Conservation (phyloP, 2,797 vertebrate genomes). For the Mionectes olivaceus region DNA sequence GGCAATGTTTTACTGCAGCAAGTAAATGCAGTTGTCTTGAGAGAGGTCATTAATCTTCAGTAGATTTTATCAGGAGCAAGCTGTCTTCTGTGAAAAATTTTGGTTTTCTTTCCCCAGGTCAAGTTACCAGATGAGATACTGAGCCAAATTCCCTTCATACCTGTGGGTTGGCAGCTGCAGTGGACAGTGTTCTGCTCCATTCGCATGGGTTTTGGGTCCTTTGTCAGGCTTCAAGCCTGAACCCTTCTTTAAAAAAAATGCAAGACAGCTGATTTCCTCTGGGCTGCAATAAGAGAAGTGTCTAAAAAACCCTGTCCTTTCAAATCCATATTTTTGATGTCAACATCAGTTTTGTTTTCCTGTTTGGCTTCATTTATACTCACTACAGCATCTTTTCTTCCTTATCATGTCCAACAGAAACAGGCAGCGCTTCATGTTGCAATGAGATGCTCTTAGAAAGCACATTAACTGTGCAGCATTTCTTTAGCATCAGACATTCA, state of each 20-base stretch:
- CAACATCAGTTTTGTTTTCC: neutral
- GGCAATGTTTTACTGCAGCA: neutral
- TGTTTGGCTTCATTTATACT: neutral
- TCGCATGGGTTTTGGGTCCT: neutral
- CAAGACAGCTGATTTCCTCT: neutral
- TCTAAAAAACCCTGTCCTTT: neutral
- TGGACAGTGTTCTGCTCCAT: neutral
- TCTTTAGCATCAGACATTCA: neutral
- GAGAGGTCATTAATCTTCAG: neutral
- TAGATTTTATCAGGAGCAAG: neutral
- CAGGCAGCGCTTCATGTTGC: neutral
- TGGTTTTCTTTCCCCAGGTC: neutral
- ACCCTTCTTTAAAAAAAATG: neutral
- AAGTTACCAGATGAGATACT: neutral
- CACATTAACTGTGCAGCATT: neutral
- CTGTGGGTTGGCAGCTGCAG: neutral
- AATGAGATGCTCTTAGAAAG: neutral
- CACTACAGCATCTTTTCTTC: neutral
- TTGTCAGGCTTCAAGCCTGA: neutral
- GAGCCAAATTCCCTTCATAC: conserved; percentile 26
- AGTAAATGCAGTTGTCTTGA: neutral
- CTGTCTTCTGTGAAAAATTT: neutral
- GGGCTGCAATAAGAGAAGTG: neutral
- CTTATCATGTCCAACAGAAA: neutral
- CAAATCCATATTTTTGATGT: neutral